These are phyloP conservation scores for Lepidotrigona ventralis DNA, from an alignment of 1,140 invertebrate genomes.

Conservation along the genomic window DNA sequence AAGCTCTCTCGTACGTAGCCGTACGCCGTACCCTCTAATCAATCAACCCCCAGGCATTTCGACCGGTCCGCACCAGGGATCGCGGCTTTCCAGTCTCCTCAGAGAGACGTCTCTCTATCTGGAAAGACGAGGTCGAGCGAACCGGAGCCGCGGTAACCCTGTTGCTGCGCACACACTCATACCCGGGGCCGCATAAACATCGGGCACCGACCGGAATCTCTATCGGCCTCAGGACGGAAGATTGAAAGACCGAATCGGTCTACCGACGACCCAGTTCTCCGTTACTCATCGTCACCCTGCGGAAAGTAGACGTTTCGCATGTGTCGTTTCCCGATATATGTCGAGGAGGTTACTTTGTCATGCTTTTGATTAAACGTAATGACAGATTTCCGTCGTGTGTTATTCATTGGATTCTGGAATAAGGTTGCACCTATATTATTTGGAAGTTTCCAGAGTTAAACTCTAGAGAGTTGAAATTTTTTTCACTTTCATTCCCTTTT, in stretches of 20 bases:
- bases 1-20: constrained; percentile 57
- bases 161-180: constrained; percentile 55
- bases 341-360: not conserved
- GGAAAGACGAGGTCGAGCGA: constrained; percentile 55
- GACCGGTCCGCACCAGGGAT: constrained; percentile 65
- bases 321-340: not conserved
- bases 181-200: constrained; percentile 42
- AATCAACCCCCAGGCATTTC: constrained; percentile 79
- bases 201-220: constrained; percentile 52
- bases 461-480: too few species aligned
- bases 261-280: constrained; percentile 51
- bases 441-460: too few species aligned
- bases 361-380: too few species aligned
- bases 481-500: too few species aligned
- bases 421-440: too few species aligned
- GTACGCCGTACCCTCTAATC: constrained; percentile 76
- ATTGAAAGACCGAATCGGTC: constrained; percentile 53
- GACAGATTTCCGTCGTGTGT: too few species aligned
- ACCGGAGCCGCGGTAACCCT: constrained; percentile 54
- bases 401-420: too few species aligned
- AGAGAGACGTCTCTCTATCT: constrained; percentile 65
- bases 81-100: constrained; percentile 68
- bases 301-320: too few species aligned
- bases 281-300: constrained; percentile 34
- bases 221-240: constrained; percentile 47